Base-by-base conservation (phyloP, 30 jellyfish, hydroid and myxozoan genomes). In the Sanderia malayensis region DNA sequence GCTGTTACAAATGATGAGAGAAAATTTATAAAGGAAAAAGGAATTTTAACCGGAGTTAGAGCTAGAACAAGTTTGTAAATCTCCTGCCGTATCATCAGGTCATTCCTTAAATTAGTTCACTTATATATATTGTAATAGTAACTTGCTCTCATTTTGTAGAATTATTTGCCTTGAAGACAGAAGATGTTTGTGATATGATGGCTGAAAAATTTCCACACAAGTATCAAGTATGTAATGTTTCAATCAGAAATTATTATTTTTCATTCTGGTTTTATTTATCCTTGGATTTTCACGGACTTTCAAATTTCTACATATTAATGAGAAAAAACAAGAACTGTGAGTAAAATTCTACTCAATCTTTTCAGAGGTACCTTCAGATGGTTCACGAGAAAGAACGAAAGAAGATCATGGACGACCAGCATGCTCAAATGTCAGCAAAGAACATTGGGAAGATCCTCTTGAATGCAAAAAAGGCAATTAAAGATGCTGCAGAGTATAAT, bases 161-260 rank as follows among this genome's bases (percentile, higher is more conserved):
- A 1, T 41, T 70, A 10, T 24, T 46, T 37, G 83, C 93, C 4
- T 31, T 90, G 27, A 71, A 68, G 41, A 72, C 92, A 0, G 98
- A 90, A 10, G 95, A 86, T 71, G 95, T 93, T 10, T 73, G 70
- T 70, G 85, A 76, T 31, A 41, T 90, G 9, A 63, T 90, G 94
- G 95, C 90, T 29, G 94, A 77, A 21, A 68, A 83, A 22, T 90
- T 67, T 61, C 98, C 98, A 1, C 81, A 49, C 33, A 83, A 83
- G 58, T 90, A 83, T 49, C 58, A 83, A 89, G 98, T 90, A 59
- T 34, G 71, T 19, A 23, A 7, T 33, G 2, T 41, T 19, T 72
- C 31, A 23, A 11, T 28, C 61, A 28, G 10, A 44, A 2, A 31
- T 9, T n/a, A 58, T 31, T 74, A 59, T 58, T 13, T 71, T 27